Base-by-base conservation (phyloP, 1,140 invertebrate genomes). In the Nasonia giraulti region DNA sequence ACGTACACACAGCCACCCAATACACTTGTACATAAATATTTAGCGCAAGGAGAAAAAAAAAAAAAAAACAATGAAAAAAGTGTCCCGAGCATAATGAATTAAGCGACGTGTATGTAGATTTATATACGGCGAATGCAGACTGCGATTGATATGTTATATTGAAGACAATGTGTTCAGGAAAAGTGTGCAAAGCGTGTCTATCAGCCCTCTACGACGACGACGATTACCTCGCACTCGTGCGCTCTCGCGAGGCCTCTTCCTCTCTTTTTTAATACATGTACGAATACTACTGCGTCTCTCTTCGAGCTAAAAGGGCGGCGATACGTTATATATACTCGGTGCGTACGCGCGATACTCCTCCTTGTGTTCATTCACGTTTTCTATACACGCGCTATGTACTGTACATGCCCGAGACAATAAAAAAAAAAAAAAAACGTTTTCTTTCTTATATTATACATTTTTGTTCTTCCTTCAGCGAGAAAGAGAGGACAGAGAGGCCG, bases 161-260 rank as follows among this genome's bases (percentile, higher is more conserved):
- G 76, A 71, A 68, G 66, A 71, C 69, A 84, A 83, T 79, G 82
- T 73, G 75, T 84, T 79, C 76, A 79, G 23, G 75, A 84, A 79
- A 79, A 23, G 47, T 47, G 82, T 76, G 81, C 73, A 83, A 75
- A 76, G 27, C 55, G 50, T 27, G 27, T 37, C 33, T 76, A 74
- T 31, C 50, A 27, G 73, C 44, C 81, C 33, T 83, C 37, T 62
- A 62, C 27, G 27, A 27, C 27, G 27, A 27, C 6, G 55, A 62
- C 55, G 55, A 62, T 74, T 62, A 40, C 47, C 68, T 73, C 55
- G 50, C 33, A 40, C 81, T 44, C 55, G 33, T 66, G 37, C 20
- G 8, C 33, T 23, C n/a, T 31, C 44, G 40, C 76, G 27, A 17
- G 12, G 47, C 14, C 23, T 31, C 47, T 75, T 8, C 69, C 69